Evolutionary conservation across 2,797 vertebrate genomes (phyloP), one percentile per base, ranked within the genome.

Genomic region (Anguilla pacifica): DNA sequence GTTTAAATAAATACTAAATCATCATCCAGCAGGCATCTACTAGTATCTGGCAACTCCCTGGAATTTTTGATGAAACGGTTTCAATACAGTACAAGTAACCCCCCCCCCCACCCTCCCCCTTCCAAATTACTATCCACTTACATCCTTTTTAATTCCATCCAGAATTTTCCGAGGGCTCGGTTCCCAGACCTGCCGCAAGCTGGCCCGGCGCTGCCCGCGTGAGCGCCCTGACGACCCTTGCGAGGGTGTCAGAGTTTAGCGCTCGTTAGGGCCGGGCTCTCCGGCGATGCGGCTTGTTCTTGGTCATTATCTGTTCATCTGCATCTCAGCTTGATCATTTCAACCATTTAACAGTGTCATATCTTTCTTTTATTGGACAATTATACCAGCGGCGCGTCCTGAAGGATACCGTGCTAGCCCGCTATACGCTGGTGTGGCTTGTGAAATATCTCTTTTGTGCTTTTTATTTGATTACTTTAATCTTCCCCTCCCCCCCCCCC

Each of bases 251-350:
- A 87, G 88, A 70, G 85, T 74, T 91, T 89, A 91, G 85, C 89
- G 88, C 90, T 92, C 88, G 90, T 92, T 89, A 90, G 88, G 90
- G 59, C 83, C 67, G 31, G 74, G 77, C 87, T 84, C 88, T 43
- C 86, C 87, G 87, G 85, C 91, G 91, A 91, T 88, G 89, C 85
- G 88, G 89, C 82, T 89, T 87, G 86, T 89, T 86, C 77, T 64
- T 87, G 79, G 88, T 90, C 92, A 91, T 91, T 89, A 91, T 90
- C 77, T 88, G 87, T 89, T 92, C 89, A 91, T 92, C 91, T 92
- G 89, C 90, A 91, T 90, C 90, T 91, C 88, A 74, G 87, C 89
- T 90, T 88, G 85, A 90, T 93, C 84, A 89, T 92, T 91, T 89
- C 87, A 77, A 79, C 86, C 86, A 81, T 83, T 90, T 92, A 93